Evolutionary conservation across 1,140 invertebrate genomes (phyloP).

Genomic region (Asobara japonica): DNA sequence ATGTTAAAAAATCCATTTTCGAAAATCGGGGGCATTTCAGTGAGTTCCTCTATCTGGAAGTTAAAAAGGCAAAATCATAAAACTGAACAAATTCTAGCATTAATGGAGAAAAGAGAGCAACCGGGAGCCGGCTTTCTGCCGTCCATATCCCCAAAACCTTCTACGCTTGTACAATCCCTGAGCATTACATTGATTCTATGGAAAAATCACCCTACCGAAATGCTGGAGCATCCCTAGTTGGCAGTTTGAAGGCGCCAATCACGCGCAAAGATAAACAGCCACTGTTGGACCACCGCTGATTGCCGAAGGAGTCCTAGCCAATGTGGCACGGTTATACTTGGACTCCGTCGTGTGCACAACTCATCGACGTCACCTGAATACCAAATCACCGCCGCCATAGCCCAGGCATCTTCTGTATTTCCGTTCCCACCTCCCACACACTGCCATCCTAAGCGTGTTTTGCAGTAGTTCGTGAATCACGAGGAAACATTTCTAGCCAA

Average conservation of each 20-base stretch:
- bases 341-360: conserved; percentile 38
- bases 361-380: conserved; percentile 43
- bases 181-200: too few relatives aligned
- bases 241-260: conserved; percentile 54
- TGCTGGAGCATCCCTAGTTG: conserved; percentile 22
- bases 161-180: background rate
- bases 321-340: conserved; percentile 25
- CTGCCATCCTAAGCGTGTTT: background rate
- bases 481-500: background rate
- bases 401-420: conserved; percentile 13
- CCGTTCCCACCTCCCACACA: background rate
- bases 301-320: conserved; percentile 54
- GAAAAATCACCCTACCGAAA: too few relatives aligned
- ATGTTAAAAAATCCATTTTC: too few relatives aligned
- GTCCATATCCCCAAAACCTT: conserved; percentile 29
- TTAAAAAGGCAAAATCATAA: too few relatives aligned
- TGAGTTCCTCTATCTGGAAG: too few relatives aligned
- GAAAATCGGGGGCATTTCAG: too few relatives aligned
- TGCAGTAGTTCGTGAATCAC: background rate
- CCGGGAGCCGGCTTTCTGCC: too few relatives aligned
- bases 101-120: too few relatives aligned
- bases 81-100: too few relatives aligned
- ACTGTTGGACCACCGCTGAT: conserved; percentile 57
- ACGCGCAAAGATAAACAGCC: conserved; percentile 61
- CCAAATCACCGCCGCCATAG: conserved; percentile 37